These are phyloP conservation scores for Adoxophyes honmai DNA, from an alignment of 1,140 invertebrate genomes.

Conservation along the genomic window DNA sequence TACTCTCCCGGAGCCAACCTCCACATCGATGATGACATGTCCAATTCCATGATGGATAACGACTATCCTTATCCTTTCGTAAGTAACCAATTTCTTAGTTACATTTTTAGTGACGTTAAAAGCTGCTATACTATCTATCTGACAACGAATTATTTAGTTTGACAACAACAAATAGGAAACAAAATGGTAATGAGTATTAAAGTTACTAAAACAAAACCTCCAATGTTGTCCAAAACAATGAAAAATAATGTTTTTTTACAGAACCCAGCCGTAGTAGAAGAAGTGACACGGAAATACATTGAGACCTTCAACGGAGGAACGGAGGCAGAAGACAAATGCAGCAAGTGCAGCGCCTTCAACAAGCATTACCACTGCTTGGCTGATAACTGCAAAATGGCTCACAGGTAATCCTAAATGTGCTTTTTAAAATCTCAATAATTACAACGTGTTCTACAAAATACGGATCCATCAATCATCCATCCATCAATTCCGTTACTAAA, in stretches of 20 bases:
- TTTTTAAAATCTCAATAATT: no score
- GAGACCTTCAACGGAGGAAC: conserved; percentile 70
- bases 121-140: no score
- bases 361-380: conserved; percentile 89
- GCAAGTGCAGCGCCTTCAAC: conserved; percentile 80
- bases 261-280: conserved; percentile 80
- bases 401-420: conserved; percentile 76
- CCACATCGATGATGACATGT: conserved; percentile 61
- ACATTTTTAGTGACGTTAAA: no score
- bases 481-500: no score
- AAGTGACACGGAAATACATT: conserved; percentile 74
- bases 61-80: conserved; percentile 61
- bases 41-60: conserved; percentile 52
- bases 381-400: conserved; percentile 82
- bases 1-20: conserved; percentile 58
- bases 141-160: no score
- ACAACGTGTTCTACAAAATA: no score
- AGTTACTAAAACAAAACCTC: no score
- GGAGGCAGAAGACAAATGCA: conserved; percentile 81
- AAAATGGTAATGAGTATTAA: no score
- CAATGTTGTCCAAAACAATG: no score
- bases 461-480: no score
- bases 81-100: no score
- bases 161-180: no score
- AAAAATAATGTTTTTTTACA: conserved; percentile 76